These are phyloP conservation scores for Arizona elegans DNA, from an alignment of 2,113 vertebrate genomes.

Conservation along the genomic window DNA sequence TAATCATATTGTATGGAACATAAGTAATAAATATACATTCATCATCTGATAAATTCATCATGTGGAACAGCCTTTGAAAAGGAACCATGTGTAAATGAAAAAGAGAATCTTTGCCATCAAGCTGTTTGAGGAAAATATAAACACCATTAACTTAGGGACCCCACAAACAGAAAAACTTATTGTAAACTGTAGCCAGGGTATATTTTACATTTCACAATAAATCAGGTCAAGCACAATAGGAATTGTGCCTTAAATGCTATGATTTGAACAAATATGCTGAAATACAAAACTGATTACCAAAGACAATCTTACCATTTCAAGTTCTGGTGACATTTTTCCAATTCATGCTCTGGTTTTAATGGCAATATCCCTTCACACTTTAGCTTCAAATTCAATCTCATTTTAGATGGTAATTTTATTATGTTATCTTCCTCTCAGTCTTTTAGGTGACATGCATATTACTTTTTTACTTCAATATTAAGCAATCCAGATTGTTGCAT, in stretches of 20 bases:
- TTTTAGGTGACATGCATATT: not conserved
- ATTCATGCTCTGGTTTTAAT: not conserved
- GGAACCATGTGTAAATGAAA: not conserved
- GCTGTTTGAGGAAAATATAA: not conserved
- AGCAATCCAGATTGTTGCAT: not conserved
- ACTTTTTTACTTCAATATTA: not conserved
- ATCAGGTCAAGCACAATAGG: not conserved
- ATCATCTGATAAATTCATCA: not conserved
- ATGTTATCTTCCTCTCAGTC: not conserved
- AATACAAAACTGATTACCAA: not conserved
- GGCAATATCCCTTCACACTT: not conserved
- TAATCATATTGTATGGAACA: too few species aligned
- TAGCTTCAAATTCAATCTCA: not conserved
- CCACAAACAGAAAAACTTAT: not conserved
- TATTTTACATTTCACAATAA: not conserved
- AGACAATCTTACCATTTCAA: not conserved
- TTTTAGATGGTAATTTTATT: not conserved
- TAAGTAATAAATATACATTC: not conserved
- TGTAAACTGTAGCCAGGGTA: not conserved
- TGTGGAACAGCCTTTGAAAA: not conserved
- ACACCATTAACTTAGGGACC: not conserved
- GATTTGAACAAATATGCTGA: not conserved
- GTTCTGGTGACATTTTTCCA: not conserved
- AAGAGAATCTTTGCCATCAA: not conserved
- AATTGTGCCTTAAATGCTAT: not conserved